Evolutionary conservation across 37 sponge, comb jelly and placozoan species (phyloP).

Genomic region (Beroe ovata): DNA sequence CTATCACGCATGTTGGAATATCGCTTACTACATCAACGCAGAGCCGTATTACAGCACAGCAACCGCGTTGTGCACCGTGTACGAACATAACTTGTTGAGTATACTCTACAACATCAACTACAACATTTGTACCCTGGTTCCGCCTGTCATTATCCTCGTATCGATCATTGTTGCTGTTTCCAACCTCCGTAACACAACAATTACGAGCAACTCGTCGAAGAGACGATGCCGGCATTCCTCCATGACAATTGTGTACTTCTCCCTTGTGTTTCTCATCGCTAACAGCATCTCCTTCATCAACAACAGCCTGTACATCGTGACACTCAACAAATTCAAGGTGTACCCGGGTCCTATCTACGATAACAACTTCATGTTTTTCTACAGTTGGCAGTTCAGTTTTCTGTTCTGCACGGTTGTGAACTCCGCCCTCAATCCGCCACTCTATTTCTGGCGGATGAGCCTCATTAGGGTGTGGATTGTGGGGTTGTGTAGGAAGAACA

Average conservation of each 20-base stretch:
- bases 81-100: background rate
- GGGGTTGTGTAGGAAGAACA: background rate
- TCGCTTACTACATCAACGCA: background rate
- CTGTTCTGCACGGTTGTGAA: conserved; percentile 25
- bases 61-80: background rate
- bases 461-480: background rate
- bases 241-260: conserved; percentile 5
- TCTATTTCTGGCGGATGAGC: conserved; percentile 2
- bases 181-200: background rate
- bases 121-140: background rate
- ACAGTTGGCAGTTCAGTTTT: conserved; percentile 15
- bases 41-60: conserved; percentile 19
- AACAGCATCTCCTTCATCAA: conserved; percentile 26
- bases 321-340: background rate
- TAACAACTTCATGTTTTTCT: conserved; percentile 39
- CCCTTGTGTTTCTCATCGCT: background rate
- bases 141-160: background rate
- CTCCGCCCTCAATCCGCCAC: conserved; percentile 6
- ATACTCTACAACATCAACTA: conserved; percentile 3
- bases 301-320: conserved; percentile 4
- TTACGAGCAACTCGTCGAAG: background rate
- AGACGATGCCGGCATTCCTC: background rate
- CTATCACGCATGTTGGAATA: background rate
- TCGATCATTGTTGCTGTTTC: background rate
- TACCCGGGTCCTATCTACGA: conserved; percentile 41